Evolutionary conservation across 2,113 vertebrate genomes (phyloP).

Genomic region (Tragelaphus imberbis): DNA sequence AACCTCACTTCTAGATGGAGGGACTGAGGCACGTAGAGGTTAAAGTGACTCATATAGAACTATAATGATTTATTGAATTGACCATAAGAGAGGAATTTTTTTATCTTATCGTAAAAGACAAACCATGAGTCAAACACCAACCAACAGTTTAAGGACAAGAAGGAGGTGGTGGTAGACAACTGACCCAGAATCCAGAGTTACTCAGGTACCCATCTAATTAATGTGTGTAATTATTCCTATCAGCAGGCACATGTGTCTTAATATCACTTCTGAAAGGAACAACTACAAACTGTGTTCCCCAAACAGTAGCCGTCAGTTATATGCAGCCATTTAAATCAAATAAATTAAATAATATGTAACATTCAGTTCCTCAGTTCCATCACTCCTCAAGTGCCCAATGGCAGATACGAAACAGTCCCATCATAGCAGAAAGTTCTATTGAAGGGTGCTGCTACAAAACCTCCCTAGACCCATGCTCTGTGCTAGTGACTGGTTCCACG

Average conservation of each 20-base stretch:
- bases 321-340: not conserved
- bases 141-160: not conserved
- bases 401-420: not conserved
- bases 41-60: not conserved
- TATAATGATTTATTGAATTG: not conserved
- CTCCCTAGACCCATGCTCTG: not conserved
- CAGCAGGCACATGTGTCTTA: not conserved
- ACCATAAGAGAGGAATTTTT: not conserved
- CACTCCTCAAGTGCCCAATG: not conserved
- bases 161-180: not conserved
- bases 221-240: not conserved
- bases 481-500: not conserved
- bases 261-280: not conserved
- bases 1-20: not conserved
- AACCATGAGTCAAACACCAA: not conserved
- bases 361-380: not conserved
- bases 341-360: not conserved
- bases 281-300: not conserved
- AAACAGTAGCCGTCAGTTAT: not conserved
- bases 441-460: not conserved
- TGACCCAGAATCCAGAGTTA: not conserved
- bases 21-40: not conserved
- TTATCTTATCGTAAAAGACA: not conserved
- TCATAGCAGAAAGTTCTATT: not conserved
- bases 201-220: not conserved